These are phyloP conservation scores for Perdita meconis DNA, from an alignment of 2,888 invertebrate genomes.

Conservation along the genomic window DNA sequence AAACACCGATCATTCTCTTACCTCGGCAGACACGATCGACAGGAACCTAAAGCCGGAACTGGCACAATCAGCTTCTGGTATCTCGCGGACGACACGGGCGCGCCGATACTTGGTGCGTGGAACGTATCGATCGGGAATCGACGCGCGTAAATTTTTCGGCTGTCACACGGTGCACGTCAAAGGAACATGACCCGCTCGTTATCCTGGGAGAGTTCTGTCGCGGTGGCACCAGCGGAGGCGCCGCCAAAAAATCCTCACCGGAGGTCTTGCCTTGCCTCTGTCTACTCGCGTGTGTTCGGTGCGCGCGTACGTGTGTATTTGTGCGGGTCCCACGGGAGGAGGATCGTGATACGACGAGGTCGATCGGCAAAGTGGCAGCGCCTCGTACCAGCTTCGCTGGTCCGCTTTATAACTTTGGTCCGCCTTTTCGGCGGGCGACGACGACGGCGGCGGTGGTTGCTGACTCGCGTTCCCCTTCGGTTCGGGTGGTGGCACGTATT, in stretches of 20 bases:
- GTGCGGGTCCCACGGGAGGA: conserved; percentile 26
- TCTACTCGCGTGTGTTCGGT: too few relatives aligned
- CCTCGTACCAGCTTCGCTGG: conserved; percentile 74
- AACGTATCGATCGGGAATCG: too few relatives aligned
- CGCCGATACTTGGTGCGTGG: not conserved
- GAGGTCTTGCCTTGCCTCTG: not conserved
- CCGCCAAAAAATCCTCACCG: conserved; percentile 19
- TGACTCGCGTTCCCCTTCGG: conserved; percentile 42
- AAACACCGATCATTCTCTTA: conserved; percentile 11
- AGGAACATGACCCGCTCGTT: conserved; percentile 69
- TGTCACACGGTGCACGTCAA: conserved; percentile 47
- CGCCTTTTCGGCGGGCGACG: conserved; percentile 27
- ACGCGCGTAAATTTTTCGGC: not conserved
- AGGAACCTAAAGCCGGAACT: conserved; percentile 11
- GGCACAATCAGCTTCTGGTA: not conserved
- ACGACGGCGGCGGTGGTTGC: conserved; percentile 36
- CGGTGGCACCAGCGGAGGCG: conserved; percentile 58
- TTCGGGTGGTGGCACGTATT: conserved; percentile 41
- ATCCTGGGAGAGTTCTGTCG: not conserved
- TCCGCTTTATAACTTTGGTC: conserved; percentile 83
- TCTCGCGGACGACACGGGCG: not conserved
- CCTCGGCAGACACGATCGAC: conserved; percentile 7
- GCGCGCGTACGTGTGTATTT: too few relatives aligned
- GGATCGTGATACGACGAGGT: conserved; percentile 76
- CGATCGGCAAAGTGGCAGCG: conserved; percentile 80